Conservation (phyloP, 1,140 invertebrate species). For the Nautilus pompilius region DNA sequence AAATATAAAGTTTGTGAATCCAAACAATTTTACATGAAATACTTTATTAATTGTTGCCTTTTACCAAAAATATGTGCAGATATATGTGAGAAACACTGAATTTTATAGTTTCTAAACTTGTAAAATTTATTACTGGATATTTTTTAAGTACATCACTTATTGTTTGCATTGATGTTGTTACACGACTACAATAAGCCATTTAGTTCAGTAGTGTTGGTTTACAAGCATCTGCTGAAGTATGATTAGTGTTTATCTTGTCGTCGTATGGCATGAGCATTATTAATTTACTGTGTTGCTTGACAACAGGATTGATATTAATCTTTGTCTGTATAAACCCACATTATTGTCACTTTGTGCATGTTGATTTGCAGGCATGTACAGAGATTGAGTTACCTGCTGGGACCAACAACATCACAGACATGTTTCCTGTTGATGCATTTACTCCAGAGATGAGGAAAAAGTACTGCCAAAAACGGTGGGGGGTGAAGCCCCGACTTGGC, state of each 20-base stretch:
- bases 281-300: background rate
- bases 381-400: constrained; percentile 39
- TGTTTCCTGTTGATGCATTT: constrained; percentile 48
- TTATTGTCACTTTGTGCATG: background rate
- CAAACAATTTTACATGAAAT: background rate
- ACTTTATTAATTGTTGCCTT: background rate
- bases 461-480: constrained; percentile 43
- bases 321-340: background rate
- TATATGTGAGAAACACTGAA: no score
- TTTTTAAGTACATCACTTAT: no score
- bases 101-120: no score
- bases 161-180: no score
- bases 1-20: background rate
- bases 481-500: constrained; percentile 29
- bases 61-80: background rate
- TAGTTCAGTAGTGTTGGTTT: background rate
- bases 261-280: background rate
- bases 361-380: constrained; percentile 40
- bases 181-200: background rate
- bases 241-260: no score
- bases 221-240: background rate
- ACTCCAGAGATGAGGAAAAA: constrained; percentile 28
- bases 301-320: background rate
- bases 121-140: no score
- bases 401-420: constrained; percentile 42